Evolutionary conservation across 92 coral and sea anemone genomes (phyloP).

Genomic region (Actinostola sp.): DNA sequence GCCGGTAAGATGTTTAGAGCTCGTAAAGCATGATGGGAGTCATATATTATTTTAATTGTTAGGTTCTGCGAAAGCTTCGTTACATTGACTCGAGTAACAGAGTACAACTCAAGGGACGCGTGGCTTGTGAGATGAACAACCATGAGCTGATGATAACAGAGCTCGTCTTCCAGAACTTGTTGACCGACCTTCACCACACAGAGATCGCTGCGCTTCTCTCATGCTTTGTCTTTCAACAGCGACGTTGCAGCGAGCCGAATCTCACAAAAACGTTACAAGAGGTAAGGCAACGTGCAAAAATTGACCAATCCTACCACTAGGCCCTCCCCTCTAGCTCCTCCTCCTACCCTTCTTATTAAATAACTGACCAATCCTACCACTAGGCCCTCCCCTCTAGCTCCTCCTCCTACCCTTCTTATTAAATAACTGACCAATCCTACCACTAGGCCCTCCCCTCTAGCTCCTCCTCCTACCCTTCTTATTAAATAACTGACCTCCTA

Average conservation of each 20-base stretch:
- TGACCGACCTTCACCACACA: conserved; percentile 84
- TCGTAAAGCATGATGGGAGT: too few species aligned
- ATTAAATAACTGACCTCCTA: too few species aligned
- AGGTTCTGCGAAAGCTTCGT: conserved; percentile 87
- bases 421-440: too few species aligned
- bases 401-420: too few species aligned
- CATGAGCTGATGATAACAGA: conserved; percentile 92
- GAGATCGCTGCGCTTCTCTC: conserved; percentile 95
- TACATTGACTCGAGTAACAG: conserved; percentile 72
- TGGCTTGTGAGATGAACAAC: conserved; percentile 96
- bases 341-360: too few species aligned
- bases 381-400: too few species aligned
- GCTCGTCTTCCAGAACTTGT: conserved; percentile 80
- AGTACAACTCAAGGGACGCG: conserved; percentile 92
- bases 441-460: too few species aligned
- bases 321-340: too few species aligned
- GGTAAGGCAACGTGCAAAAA: conserved; percentile 37
- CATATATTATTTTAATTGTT: background rate
- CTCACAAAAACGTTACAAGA: conserved; percentile 72
- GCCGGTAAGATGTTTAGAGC: too few species aligned
- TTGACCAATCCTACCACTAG: too few species aligned
- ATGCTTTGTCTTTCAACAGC: conserved; percentile 95
- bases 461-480: too few species aligned
- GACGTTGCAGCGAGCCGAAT: conserved; percentile 82
- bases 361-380: too few species aligned